A percentile compares a stretch with the other conserved stretches of the same genome.
These are phyloP conservation scores for Phaonia tiefii DNA, from an alignment of 2,888 invertebrate species.

Conservation along the genomic window DNA sequence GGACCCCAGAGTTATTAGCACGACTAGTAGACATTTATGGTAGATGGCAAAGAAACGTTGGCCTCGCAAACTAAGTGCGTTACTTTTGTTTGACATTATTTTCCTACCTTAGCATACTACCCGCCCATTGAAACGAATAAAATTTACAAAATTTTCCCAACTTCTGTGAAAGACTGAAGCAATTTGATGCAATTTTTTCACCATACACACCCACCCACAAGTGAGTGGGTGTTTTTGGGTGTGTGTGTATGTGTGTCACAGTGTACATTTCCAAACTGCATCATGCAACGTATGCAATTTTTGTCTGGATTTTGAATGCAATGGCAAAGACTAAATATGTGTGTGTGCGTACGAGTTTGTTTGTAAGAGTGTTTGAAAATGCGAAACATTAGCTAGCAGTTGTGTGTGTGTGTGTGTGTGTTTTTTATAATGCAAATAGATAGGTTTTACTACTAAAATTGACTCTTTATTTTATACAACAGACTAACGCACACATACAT, in stretches of 20 bases:
- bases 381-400: slow-evolving; percentile 22
- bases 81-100: too few species aligned
- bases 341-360: not conserved
- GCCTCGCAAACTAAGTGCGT: too few species aligned
- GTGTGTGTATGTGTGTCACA: not conserved
- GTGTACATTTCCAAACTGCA: slow-evolving; percentile 55
- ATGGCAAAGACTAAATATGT: slow-evolving; percentile 11
- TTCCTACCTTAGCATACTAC: not conserved
- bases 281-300: slow-evolving; percentile 57
- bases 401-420: slow-evolving; percentile 21
- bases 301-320: slow-evolving; percentile 62
- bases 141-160: slow-evolving; percentile 43
- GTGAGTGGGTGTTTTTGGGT: slow-evolving; percentile 23
- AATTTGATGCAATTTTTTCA: slow-evolving; percentile 59
- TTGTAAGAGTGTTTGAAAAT: not conserved
- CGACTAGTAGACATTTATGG: too few species aligned
- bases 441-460: slow-evolving; percentile 56
- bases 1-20: too few species aligned
- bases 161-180: slow-evolving; percentile 47
- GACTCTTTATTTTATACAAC: slow-evolving; percentile 50
- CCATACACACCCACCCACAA: slow-evolving; percentile 3
- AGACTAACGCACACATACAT: not conserved
- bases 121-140: not conserved
- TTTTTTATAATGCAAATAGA: slow-evolving; percentile 62
- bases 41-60: too few species aligned